Conservation (phyloP, 2,113 vertebrate species). For the Epinephelus moara region DNA sequence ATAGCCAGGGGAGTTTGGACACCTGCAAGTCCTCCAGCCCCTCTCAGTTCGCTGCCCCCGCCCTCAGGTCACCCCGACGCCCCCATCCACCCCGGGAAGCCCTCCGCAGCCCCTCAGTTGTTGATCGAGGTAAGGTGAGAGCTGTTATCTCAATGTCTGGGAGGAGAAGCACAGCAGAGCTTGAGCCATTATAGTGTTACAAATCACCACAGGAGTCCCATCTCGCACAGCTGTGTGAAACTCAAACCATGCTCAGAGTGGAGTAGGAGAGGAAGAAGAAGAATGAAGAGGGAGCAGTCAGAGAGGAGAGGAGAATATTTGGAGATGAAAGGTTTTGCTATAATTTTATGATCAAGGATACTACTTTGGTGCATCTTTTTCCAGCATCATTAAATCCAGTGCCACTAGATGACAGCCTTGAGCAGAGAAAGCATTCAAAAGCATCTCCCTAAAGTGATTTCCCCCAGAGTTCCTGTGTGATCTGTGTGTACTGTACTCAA, state of each 20-base stretch:
- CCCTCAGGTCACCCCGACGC: conserved; percentile 63
- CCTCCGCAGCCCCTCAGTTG: conserved; percentile 39
- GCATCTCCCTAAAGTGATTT: background rate
- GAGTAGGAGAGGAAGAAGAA: conserved; percentile 9
- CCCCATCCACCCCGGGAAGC: conserved; percentile 45
- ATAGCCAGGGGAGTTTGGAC: conserved; percentile 63
- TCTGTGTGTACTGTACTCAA: conserved; percentile 34
- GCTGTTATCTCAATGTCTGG: conserved; percentile 64
- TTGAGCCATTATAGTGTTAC: conserved; percentile 58
- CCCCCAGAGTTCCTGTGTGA: conserved; percentile 38
- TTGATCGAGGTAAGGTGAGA: conserved; percentile 74
- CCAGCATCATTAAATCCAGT: background rate
- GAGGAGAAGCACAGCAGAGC: conserved; percentile 61
- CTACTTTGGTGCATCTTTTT: background rate
- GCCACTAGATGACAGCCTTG: conserved; percentile 83
- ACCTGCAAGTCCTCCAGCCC: conserved; percentile 65
- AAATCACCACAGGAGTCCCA: conserved; percentile 66
- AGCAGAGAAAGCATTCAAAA: conserved; percentile 62
- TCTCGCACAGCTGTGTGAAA: conserved; percentile 74
- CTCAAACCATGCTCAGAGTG: conserved; percentile 50
- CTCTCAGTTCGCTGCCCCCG: conserved; percentile 32
- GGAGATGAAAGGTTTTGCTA: background rate
- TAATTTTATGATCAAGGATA: background rate
- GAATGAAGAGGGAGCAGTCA: background rate
- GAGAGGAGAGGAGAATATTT: background rate